phyloP scores from a whole-genome alignment of 2,797 vertebrate genomes.

The Poecilia gillii region DNA sequence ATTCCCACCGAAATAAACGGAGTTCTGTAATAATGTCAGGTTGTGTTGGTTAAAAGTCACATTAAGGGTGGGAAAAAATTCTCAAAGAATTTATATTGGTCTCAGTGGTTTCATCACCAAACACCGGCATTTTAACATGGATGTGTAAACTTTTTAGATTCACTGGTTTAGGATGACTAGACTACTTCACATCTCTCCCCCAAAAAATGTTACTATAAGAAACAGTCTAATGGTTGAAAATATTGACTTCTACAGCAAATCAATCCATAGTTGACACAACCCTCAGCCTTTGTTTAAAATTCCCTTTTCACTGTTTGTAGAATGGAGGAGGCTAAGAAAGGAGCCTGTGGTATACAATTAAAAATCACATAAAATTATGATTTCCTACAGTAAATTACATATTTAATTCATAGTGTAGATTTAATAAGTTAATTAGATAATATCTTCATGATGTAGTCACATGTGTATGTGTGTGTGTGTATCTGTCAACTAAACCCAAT shows the following conservation, averaged over 20 bases:
- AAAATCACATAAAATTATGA: conserved; percentile 16
- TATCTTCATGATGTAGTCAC: too few species aligned
- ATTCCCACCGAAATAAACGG: not conserved
- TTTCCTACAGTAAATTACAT: not conserved
- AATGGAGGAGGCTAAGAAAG: conserved; percentile 14
- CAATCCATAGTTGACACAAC: conserved; percentile 17
- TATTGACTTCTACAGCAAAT: conserved; percentile 24
- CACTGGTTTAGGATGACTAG: conserved; percentile 23
- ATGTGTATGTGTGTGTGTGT: not conserved
- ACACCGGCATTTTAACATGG: not conserved
- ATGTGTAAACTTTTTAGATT: not conserved
- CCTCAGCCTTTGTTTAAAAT: not conserved
- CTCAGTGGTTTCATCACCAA: not conserved
- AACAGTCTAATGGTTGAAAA: conserved; percentile 22
- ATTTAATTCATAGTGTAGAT: not conserved
- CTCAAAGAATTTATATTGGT: not conserved
- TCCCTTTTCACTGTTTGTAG: conserved; percentile 20
- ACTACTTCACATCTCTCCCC: conserved; percentile 17
- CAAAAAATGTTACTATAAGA: conserved; percentile 22
- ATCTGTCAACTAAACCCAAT: not conserved
- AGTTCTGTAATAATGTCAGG: not conserved
- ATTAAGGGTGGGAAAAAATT: not conserved
- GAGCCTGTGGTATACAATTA: conserved; percentile 18
- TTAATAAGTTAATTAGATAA: not conserved
- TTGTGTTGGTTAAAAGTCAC: not conserved